A percentile compares a stretch with the other conserved stretches of the same genome.
phyloP scores from a whole-genome alignment of 2,113 vertebrate species.

The Lampris megalopsis region DNA sequence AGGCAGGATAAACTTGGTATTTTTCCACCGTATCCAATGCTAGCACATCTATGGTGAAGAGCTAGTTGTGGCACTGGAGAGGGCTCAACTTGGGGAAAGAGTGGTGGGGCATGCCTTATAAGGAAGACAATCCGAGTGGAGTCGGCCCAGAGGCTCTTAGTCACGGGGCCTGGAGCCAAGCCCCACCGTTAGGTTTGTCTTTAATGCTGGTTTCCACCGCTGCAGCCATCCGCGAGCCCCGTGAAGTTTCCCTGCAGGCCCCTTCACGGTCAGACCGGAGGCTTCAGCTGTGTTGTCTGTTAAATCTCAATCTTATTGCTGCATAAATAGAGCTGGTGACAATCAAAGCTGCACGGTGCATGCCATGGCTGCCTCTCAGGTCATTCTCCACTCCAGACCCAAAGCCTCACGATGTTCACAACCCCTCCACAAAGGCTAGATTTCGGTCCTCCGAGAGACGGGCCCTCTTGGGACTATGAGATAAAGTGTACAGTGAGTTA shows the following conservation, averaged over 20 bases:
- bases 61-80: slow-evolving; percentile 60
- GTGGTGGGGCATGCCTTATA: slow-evolving; percentile 74
- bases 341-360: slow-evolving; percentile 27
- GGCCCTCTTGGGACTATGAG: not conserved
- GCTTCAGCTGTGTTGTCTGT: not conserved
- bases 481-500: too few relatives aligned
- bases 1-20: slow-evolving; percentile 22
- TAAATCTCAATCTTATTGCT: slow-evolving; percentile 10
- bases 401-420: not conserved
- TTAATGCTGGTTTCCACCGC: slow-evolving; percentile 46
- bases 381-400: slow-evolving; percentile 6
- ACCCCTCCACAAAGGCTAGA: not conserved
- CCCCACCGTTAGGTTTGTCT: slow-evolving; percentile 42
- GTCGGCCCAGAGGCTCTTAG: slow-evolving; percentile 64
- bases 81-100: slow-evolving; percentile 52
- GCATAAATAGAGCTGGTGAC: slow-evolving; percentile 19
- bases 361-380: slow-evolving; percentile 13
- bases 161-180: slow-evolving; percentile 71
- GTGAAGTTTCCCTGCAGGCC: slow-evolving; percentile 24
- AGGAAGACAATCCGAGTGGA: slow-evolving; percentile 73
- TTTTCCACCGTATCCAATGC: slow-evolving; percentile 55
- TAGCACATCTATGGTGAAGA: slow-evolving; percentile 45
- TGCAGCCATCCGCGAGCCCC: slow-evolving; percentile 47
- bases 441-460: not conserved
- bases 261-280: slow-evolving; percentile 19